Evolutionary conservation across 92 coral and sea anemone species (phyloP).

Genomic region (Heteractis magnifica): DNA sequence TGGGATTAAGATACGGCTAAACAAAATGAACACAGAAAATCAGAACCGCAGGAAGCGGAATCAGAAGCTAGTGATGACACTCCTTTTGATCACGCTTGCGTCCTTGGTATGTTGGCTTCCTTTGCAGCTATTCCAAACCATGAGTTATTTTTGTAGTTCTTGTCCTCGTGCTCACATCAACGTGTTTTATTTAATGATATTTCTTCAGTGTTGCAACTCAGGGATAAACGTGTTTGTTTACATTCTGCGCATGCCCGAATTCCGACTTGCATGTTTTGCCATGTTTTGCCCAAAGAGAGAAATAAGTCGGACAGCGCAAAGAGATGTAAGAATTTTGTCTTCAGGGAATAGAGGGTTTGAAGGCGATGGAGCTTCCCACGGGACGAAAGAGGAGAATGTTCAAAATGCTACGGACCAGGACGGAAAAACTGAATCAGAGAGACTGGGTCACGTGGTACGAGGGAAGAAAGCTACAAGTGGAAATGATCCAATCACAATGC

Average conservation of each 20-base stretch:
- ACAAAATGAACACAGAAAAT: background rate
- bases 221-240: background rate
- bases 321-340: background rate
- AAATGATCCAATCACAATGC: no score
- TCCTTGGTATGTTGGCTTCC: background rate
- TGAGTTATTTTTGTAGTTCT: background rate
- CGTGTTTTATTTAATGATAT: background rate
- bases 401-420: no score
- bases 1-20: background rate
- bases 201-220: background rate
- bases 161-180: background rate
- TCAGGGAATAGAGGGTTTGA: background rate
- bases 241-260: background rate
- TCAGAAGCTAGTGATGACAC: background rate
- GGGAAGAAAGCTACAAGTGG: no score
- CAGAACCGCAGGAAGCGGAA: background rate
- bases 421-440: no score
- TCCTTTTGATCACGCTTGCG: background rate
- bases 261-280: slow-evolving; percentile 3
- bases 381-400: background rate
- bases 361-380: background rate
- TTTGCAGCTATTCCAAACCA: background rate
- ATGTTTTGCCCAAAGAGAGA: slow-evolving; percentile 11
- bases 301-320: background rate
- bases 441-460: no score